Evolutionary conservation across 2,888 invertebrate genomes (phyloP).

Genomic region (Rhagonycha fulva): DNA sequence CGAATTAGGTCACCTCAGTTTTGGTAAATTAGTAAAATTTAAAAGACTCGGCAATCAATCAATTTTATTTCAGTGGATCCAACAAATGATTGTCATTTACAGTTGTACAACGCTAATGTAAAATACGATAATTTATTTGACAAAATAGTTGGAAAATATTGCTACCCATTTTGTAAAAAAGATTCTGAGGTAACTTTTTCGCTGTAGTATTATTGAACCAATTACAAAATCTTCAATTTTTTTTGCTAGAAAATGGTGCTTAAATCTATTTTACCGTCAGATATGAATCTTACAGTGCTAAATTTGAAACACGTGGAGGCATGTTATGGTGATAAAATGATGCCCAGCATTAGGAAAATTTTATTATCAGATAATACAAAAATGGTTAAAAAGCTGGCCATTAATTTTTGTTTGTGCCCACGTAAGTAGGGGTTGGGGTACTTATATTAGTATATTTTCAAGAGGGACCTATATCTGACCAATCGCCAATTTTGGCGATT

Average conservation of each 20-base stretch:
- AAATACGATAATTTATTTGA: not conserved
- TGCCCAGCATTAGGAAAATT: not conserved
- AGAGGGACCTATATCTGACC: too few relatives aligned
- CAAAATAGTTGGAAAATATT: not conserved
- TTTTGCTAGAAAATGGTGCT: conserved; percentile 2
- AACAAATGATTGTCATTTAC: not conserved
- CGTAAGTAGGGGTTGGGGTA: not conserved
- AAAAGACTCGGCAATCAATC: not conserved
- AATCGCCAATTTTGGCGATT: too few relatives aligned
- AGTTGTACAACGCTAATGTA: rapidly evolving
- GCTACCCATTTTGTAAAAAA: not conserved
- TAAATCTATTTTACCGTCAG: not conserved
- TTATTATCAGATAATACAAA: not conserved
- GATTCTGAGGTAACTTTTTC: conserved; percentile 1
- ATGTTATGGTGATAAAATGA: not conserved
- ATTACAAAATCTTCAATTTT: not conserved
- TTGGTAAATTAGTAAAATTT: not conserved
- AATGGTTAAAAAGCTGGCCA: conserved; percentile 3
- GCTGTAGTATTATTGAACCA: not conserved
- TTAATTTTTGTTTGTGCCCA: conserved; percentile 7
- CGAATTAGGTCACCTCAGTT: not conserved
- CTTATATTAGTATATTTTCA: not conserved
- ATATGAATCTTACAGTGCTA: not conserved
- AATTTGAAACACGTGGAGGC: not conserved
- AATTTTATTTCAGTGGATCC: not conserved